Percentiles rank a stretch among this genome's conserved stretches.
phyloP scores from a whole-genome alignment of 2,113 vertebrate genomes.

The Candoia aspera region DNA sequence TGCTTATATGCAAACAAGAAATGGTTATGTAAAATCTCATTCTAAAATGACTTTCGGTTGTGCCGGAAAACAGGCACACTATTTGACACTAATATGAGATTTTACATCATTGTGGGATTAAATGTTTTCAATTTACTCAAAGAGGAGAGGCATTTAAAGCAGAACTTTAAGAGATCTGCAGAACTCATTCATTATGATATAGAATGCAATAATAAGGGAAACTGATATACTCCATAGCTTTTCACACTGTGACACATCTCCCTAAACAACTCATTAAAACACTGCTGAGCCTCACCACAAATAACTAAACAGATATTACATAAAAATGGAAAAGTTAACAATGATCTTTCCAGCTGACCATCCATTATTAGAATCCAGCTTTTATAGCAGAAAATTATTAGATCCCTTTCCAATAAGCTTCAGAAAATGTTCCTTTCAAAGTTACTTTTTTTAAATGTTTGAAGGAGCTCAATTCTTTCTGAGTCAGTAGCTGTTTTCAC shows the following conservation, averaged over 20 bases:
- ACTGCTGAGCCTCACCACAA: not conserved
- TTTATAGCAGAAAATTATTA: not conserved
- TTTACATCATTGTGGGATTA: constrained; percentile 73
- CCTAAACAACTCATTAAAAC: not conserved
- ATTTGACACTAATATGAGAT: constrained; percentile 71
- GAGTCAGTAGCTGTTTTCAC: not conserved
- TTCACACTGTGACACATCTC: not conserved
- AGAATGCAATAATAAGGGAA: constrained; percentile 53
- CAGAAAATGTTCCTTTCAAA: not conserved
- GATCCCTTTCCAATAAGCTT: not conserved
- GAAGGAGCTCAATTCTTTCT: not conserved
- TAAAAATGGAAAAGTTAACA: not conserved
- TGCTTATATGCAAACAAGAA: constrained; percentile 59
- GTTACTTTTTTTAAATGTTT: not conserved
- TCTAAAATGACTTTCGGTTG: constrained; percentile 69
- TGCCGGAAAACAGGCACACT: constrained; percentile 70
- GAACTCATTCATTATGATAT: constrained; percentile 67
- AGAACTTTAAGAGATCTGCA: constrained; percentile 74
- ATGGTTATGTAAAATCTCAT: constrained; percentile 66
- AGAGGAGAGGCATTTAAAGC: constrained; percentile 74
- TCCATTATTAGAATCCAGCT: not conserved
- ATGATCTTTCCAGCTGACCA: not conserved
- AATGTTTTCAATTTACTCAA: constrained; percentile 74
- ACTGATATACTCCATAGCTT: not conserved
- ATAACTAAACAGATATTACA: not conserved